phyloP scores from a whole-genome alignment of 2,113 vertebrate species.

The Polypterus bichir region DNA sequence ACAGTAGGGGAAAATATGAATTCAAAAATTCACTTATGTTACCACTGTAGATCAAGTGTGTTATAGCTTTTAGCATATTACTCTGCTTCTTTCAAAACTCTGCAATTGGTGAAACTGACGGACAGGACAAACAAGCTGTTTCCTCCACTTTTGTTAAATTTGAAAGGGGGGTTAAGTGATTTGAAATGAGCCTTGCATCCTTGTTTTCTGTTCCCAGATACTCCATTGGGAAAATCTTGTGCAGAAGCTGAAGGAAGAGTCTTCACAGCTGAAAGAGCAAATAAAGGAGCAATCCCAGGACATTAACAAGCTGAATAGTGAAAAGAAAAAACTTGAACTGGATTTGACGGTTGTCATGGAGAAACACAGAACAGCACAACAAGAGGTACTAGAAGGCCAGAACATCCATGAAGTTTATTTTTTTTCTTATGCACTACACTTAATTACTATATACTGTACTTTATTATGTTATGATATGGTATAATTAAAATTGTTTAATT shows the following conservation, averaged over 20 bases:
- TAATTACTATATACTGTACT: too few relatives aligned
- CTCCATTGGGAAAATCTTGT: constrained; percentile 29
- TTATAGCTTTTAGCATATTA: too few relatives aligned
- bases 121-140: constrained; percentile 4
- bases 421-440: background rate
- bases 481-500: too few relatives aligned
- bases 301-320: constrained; percentile 27
- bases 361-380: constrained; percentile 32
- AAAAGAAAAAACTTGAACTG: constrained; percentile 35
- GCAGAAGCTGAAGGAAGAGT: constrained; percentile 33
- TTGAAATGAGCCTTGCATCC: constrained; percentile 21
- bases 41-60: too few relatives aligned
- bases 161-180: constrained; percentile 22
- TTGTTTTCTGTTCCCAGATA: constrained; percentile 25
- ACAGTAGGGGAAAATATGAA: too few relatives aligned
- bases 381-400: constrained; percentile 31
- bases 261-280: constrained; percentile 30
- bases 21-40: too few relatives aligned
- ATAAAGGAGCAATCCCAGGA: constrained; percentile 32
- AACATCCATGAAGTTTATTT: constrained; percentile 16
- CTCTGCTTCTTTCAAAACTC: too few relatives aligned
- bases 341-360: constrained; percentile 39
- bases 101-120: too few relatives aligned
- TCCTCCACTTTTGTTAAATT: constrained; percentile 8
- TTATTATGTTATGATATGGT: too few relatives aligned